Base-by-base conservation (phyloP, 2,113 vertebrate species). In the Corythornis madagascariensis region DNA sequence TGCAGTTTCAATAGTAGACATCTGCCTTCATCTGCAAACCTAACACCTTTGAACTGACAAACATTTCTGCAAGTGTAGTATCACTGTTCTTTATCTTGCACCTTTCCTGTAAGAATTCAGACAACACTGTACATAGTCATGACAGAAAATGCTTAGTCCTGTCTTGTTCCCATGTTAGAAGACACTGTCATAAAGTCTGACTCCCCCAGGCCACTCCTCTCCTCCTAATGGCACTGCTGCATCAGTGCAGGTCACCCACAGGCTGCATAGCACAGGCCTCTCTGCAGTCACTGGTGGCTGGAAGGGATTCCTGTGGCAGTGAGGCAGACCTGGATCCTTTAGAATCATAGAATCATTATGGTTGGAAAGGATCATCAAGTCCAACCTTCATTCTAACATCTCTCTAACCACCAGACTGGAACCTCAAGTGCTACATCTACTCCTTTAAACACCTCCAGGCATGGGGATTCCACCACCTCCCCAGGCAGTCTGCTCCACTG, bases 191-290 rank as follows among this genome's bases (percentile, higher is more conserved):
- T 40, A 60, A 52, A 33, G 40, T 43, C 70, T 60, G 56, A 53
- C 31, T 10, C 76, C 33, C 57, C 38, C 35, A 48, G 50, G 25
- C 19, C 15, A 14, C 4, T 43, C 26, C 64, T 55, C 50, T 48
- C 24, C 28, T 16, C 20, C 35, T 67, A 63, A 25, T 7, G 26
- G 20, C 18, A 40, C 10, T 1, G 38, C 40, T 50, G 16, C 35
- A 26, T 7, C 21, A 4, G 15, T 14, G 33, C 5, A 0, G 17
- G 29, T 53, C 29, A 53, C 38, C 19, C 6, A 5, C 2, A 8
- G 45, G 33, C 28, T 43, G 43, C 56, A 17, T 3, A 6, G 50
- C 26, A 71, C 66, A 66, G 35, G 11, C 4, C 7, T 20, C 78
- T 55, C 83, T 55, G 40, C 71, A 77, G 16, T 31, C 7, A 12